phyloP scores from a whole-genome alignment of 2,888 invertebrate genomes.

The Alitta virens region DNA sequence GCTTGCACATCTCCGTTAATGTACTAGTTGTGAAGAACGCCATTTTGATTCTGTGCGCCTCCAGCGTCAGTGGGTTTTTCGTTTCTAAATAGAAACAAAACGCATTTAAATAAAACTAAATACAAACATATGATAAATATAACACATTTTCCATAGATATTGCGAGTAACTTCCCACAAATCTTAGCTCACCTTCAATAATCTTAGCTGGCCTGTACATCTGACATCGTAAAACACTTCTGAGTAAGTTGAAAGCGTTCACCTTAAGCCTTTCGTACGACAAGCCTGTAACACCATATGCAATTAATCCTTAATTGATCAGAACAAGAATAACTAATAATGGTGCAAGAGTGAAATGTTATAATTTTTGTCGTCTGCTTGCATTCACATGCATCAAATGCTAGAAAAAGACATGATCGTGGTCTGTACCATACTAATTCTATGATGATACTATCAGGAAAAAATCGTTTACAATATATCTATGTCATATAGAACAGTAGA shows the following conservation, averaged over 20 bases:
- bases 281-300: slow-evolving; percentile 60
- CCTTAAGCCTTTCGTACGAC: slow-evolving; percentile 81
- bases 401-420: no score
- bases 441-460: no score
- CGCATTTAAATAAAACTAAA: no score
- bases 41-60: slow-evolving; percentile 71
- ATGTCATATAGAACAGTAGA: no score
- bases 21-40: slow-evolving; percentile 76
- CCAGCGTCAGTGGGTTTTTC: slow-evolving; percentile 58
- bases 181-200: slow-evolving; percentile 58
- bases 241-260: slow-evolving; percentile 85
- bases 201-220: slow-evolving; percentile 71
- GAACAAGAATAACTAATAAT: no score
- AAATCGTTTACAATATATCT: no score
- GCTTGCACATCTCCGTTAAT: slow-evolving; percentile 77
- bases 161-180: no score
- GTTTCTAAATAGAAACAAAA: slow-evolving; percentile 9
- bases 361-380: no score
- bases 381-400: no score
- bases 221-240: slow-evolving; percentile 78
- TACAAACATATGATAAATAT: neutral
- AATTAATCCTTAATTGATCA: no score
- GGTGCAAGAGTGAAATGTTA: no score
- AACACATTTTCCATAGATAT: neutral
- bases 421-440: no score